Evolutionary conservation across 2,888 invertebrate species (phyloP), one percentile per base, ranked within the genome.

Genomic region (Chydorus sphaericus): DNA sequence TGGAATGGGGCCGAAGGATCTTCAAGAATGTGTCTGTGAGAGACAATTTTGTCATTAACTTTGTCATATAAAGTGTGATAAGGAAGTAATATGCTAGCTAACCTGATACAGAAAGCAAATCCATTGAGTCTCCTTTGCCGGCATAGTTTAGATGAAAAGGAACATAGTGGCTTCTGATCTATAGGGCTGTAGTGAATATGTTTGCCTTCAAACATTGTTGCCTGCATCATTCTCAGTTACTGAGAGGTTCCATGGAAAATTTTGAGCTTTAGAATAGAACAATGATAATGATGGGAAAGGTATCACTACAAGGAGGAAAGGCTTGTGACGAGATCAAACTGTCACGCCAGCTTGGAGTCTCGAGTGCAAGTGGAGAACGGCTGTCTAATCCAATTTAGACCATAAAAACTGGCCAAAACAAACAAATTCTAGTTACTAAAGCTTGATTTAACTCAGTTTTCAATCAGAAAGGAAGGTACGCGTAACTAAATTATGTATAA

Each of bases 1-100:
- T 70, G 70, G 63, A 75, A 75, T 6, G 75, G 75, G 23, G 75
- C 73, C 11, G 68, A 66, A 16, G 70, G 69, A 59, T 75, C 75
- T 61, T 73, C 71, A 59, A 75, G 64, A 60, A 76, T 75, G 62
- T 76, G 75, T 29, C 75, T 54, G 69, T 71, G n/a, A 26, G 29
- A 58, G 11, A 36, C 10, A 28, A 20, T 23, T 20, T 38, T 20
- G 28, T 51, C 26, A 23, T 49, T 26, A 51, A 28, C 10, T 16
- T 26, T 48, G n/a, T 23, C 2, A 39, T 20, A 11, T 20, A n/a
- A 23, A n/a, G 10, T 56, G 20, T 26, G 18, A 23, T n/a, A n/a
- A n/a, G 48, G 30, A 23, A 31, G 29, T 3, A 54, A 55, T 2
- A 48, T 8, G 20, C 31, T 50, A 33, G 18, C 5, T 66, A 66